These are phyloP conservation scores for Eupsilia transversa DNA, from an alignment of 2,888 invertebrate species.

Conservation along the genomic window DNA sequence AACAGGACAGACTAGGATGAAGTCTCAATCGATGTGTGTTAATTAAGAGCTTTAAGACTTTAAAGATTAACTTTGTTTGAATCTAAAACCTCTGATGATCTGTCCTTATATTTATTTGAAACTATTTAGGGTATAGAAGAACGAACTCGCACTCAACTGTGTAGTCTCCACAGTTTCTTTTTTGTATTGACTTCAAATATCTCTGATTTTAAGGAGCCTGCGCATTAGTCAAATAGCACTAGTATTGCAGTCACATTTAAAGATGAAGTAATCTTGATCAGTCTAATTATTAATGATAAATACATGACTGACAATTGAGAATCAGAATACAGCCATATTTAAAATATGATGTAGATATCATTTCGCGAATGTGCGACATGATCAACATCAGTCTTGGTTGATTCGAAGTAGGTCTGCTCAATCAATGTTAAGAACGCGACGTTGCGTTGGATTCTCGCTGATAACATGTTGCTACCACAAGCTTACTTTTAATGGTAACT, in stretches of 20 bases:
- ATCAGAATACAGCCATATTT: neutral
- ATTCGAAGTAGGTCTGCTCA: conserved; percentile 2
- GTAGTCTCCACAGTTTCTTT: neutral
- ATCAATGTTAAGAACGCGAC: conserved; percentile 4
- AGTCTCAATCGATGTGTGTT: neutral
- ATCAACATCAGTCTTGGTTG: neutral
- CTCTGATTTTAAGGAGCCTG: neutral
- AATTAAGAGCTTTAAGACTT: neutral
- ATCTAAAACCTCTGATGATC: neutral
- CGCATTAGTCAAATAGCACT: neutral
- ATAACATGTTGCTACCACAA: neutral
- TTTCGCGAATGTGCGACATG: neutral
- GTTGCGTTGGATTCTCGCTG: neutral
- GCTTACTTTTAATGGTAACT: conserved; percentile 22
- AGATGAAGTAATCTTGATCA: neutral
- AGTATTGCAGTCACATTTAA: neutral
- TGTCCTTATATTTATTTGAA: neutral
- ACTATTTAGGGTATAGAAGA: neutral
- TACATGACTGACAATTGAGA: neutral
- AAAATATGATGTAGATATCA: neutral
- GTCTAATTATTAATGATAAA: conserved; percentile 9
- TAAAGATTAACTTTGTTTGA: neutral
- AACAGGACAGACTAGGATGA: conserved; percentile 1
- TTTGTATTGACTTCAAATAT: neutral
- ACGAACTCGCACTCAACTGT: neutral